phyloP scores from a whole-genome alignment of 1,140 invertebrate genomes.

The Gonatopus flavifemur region DNA sequence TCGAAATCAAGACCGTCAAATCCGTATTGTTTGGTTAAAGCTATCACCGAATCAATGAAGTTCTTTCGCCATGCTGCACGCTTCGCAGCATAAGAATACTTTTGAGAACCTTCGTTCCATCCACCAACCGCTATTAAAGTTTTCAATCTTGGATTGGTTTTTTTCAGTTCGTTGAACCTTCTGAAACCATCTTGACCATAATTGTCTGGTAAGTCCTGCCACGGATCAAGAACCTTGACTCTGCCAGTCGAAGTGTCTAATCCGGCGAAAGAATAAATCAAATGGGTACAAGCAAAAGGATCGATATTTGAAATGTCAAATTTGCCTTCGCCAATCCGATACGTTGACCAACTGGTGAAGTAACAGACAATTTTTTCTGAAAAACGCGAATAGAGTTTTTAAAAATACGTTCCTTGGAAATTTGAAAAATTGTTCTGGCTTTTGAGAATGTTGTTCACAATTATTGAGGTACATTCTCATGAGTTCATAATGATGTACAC shows the following conservation, averaged over 20 bases:
- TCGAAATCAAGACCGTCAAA: constrained; percentile 59
- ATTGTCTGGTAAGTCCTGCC: constrained; percentile 40
- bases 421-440: no score
- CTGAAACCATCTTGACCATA: constrained; percentile 36
- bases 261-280: constrained; percentile 74
- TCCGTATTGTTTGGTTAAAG: constrained; percentile 27
- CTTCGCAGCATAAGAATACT: constrained; percentile 60
- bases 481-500: no score
- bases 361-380: no score
- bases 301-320: constrained; percentile 65
- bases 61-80: constrained; percentile 21
- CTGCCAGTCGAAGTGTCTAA: constrained; percentile 54
- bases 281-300: constrained; percentile 70
- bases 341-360: constrained; percentile 73
- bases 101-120: constrained; percentile 73
- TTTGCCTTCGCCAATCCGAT: constrained; percentile 65
- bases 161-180: constrained; percentile 64
- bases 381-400: no score
- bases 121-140: constrained; percentile 74
- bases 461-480: no score
- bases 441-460: no score
- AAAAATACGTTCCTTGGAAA: no score
- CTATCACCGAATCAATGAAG: constrained; percentile 39
- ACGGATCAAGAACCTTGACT: constrained; percentile 36
- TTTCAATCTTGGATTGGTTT: constrained; percentile 67